Evolutionary conservation across 1,140 invertebrate species (phyloP).

Genomic region (Adelges cooleyi): DNA sequence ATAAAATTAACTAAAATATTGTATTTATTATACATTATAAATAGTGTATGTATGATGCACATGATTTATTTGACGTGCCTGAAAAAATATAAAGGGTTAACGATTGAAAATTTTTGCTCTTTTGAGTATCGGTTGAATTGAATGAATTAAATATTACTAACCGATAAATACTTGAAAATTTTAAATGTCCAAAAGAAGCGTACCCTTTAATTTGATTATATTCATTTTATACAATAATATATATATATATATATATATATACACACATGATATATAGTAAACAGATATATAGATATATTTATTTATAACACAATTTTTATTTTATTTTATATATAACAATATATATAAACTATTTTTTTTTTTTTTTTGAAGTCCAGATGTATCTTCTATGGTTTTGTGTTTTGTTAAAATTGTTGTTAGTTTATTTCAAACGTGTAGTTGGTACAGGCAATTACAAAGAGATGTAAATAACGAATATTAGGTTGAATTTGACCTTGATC

Average conservation of each 20-base stretch:
- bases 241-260: not conserved
- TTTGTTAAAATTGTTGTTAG: conserved; percentile 24
- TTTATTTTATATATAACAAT: not conserved
- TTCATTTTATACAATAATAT: too few relatives aligned
- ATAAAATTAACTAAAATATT: not conserved
- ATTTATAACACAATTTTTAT: not conserved
- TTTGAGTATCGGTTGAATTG: conserved; percentile 3
- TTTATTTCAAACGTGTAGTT: not conserved
- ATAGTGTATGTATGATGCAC: not conserved
- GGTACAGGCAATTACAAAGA: not conserved
- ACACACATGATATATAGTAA: not conserved
- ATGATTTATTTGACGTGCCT: not conserved
- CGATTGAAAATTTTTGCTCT: conserved; percentile 7
- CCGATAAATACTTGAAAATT: not conserved
- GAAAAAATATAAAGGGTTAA: not conserved
- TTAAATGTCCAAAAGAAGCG: conserved; percentile 3
- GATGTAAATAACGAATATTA: not conserved
- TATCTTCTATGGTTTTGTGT: not conserved
- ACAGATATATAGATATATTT: not conserved
- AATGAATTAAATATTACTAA: not conserved
- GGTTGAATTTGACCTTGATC: not conserved
- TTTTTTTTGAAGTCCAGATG: not conserved
- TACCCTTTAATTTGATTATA: not conserved
- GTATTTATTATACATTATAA: not conserved
- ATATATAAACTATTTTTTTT: not conserved